Conservation (phyloP, 2,888 invertebrate genomes). For the Argynnis bischoffii region DNA sequence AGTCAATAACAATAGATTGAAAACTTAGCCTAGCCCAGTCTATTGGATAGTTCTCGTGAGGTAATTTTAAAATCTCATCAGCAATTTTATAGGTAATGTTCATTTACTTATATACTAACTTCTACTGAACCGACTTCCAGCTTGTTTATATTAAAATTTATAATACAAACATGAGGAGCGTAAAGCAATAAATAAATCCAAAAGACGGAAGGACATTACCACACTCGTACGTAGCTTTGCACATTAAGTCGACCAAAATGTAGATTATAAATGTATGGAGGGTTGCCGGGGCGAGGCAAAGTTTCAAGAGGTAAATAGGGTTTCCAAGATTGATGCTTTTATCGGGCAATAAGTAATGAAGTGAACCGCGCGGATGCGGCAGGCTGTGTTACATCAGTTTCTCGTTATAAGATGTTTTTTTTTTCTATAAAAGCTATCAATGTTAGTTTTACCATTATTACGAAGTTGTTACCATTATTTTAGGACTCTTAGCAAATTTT, state of each 20-base stretch:
- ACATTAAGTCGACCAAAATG: constrained; percentile 7
- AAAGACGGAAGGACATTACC: constrained; percentile 7
- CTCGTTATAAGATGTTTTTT: neutral
- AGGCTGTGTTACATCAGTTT: neutral
- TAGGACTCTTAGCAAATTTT: neutral
- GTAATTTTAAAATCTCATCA: too few species aligned
- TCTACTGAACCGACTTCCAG: neutral
- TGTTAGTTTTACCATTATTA: too few species aligned
- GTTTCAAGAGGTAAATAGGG: constrained; percentile 5
- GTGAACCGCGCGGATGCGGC: neutral
- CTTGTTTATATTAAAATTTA: constrained; percentile 2
- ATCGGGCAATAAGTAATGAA: neutral
- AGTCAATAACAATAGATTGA: too few species aligned
- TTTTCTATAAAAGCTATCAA: constrained; percentile 1
- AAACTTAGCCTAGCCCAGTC: too few species aligned
- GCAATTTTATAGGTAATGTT: too few species aligned
- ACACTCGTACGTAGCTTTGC: neutral
- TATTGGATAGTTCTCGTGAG: too few species aligned
- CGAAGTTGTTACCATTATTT: neutral
- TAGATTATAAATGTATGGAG: constrained; percentile 15
- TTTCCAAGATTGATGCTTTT: constrained; percentile 7
- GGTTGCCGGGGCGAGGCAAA: neutral
- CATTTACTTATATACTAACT: neutral
- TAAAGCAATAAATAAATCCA: constrained; percentile 7
- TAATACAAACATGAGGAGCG: neutral